Evolutionary conservation across 1,140 invertebrate genomes (phyloP), one percentile per base, ranked within the genome.

Genomic region (Eriocheir sinensis): DNA sequence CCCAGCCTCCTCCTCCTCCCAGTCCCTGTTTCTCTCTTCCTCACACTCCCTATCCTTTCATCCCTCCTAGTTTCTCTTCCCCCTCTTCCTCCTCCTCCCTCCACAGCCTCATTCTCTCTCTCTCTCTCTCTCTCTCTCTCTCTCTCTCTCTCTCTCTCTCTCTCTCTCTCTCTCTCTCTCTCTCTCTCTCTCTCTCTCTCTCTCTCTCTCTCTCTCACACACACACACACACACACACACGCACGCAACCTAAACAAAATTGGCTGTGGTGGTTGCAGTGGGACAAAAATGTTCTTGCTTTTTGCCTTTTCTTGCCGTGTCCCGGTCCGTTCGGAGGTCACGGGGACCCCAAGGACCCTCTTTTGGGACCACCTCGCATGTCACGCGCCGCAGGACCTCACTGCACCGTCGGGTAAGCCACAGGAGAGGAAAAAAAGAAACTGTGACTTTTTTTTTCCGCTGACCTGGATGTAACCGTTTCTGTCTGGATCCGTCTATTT

Each of bases 161-260:
- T 72, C 60, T 72, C 60, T 72, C 60, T 72, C 60, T 72, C 60
- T 72, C 60, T 72, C 60, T 72, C 60, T 72, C 60, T 72, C 60
- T 72, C 60, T 72, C 60, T 72, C 60, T 72, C 60, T 72, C 60
- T 72, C 60, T 72, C 60, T 72, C 60, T 72, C 60, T 72, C 53
- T 72, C 21, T 6, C 53, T 72, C 53, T 72, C 53, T 6, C 6
- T 72, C 53, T 72, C 21, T 6, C 6, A 21, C 53, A 21, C 53
- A 3, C 53, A 21, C 53, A 21, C 53, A 3, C 6, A 21, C 53
- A 21, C 53, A n/a, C 60, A n/a, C 27, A n/a, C 27, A n/a, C 21
- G 27, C 60, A n/a, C 60, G 60, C 60, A 72, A 72, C 60, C 60
- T 72, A n/a, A 72, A 72, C 60, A 72, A 72, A 72, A 72, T 72